Evolutionary conservation across 2,888 invertebrate species (phyloP).

Genomic region (Odontomyia ornata): DNA sequence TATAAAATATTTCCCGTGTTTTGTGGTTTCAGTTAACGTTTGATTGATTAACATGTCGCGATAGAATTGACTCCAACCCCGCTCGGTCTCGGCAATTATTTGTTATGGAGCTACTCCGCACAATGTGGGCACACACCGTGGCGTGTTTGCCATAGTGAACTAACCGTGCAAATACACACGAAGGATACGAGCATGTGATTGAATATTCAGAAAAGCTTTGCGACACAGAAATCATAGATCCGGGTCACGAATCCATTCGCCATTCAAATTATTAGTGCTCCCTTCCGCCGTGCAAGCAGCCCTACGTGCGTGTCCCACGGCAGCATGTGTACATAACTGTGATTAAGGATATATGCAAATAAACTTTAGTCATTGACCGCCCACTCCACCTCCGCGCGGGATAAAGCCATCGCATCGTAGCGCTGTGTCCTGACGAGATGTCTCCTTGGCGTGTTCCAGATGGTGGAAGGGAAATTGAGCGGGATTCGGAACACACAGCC

Average conservation of each 20-base stretch:
- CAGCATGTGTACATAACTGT: not conserved
- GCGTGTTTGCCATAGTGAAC: not conserved
- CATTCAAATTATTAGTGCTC: constrained; percentile 8
- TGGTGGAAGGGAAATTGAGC: not conserved
- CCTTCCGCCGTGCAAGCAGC: not conserved
- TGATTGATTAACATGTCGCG: constrained; percentile 17
- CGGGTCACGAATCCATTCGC: constrained; percentile 9
- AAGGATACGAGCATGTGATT: not conserved
- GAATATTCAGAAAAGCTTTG: not conserved
- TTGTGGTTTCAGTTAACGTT: not conserved
- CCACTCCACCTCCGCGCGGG: not conserved
- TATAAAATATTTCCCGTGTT: not conserved
- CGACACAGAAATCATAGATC: not conserved
- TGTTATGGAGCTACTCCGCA: not conserved
- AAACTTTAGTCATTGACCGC: not conserved
- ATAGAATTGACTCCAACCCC: not conserved
- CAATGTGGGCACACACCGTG: not conserved
- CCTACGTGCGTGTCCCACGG: not conserved
- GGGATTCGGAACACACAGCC: not conserved
- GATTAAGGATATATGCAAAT: constrained; percentile 10
- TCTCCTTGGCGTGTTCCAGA: not conserved
- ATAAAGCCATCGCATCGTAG: not conserved
- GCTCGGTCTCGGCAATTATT: not conserved
- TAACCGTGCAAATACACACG: not conserved
- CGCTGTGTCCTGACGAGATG: not conserved